These are phyloP conservation scores for Shinisaurus crocodilurus DNA, from an alignment of 2,113 vertebrate species.

Conservation along the genomic window DNA sequence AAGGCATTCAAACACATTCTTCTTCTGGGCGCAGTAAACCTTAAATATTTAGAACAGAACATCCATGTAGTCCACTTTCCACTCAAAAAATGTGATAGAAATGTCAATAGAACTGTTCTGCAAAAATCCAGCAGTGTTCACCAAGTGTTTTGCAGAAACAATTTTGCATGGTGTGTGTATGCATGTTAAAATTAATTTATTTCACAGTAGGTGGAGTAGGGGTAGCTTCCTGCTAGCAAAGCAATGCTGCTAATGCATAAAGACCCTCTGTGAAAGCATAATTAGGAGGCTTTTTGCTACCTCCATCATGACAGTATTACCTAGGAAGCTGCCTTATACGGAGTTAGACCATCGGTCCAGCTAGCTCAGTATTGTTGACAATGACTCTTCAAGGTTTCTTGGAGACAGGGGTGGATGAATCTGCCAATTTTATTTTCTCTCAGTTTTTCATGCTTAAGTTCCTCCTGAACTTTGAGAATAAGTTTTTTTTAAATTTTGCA, in stretches of 20 bases:
- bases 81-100: slow-evolving; percentile 10
- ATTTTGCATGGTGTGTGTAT: background rate
- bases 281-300: background rate
- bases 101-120: background rate
- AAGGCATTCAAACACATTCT: accelerated
- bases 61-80: background rate
- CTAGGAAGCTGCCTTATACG: background rate
- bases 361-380: too few relatives aligned
- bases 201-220: background rate
- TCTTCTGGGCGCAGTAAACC: background rate
- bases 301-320: background rate
- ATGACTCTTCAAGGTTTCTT: too few relatives aligned
- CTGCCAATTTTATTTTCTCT: too few relatives aligned
- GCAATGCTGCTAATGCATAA: background rate
- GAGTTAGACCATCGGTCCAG: background rate
- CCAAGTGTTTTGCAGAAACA: background rate
- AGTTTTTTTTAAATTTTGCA: too few relatives aligned
- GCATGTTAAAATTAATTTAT: background rate
- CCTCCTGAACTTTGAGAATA: too few relatives aligned
- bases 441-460: too few relatives aligned
- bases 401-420: too few relatives aligned
- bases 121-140: background rate
- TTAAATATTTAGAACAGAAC: background rate
- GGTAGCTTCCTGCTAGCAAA: background rate
- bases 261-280: background rate